phyloP scores from a whole-genome alignment of 2,113 vertebrate genomes.

The Craseonycteris thonglongyai region DNA sequence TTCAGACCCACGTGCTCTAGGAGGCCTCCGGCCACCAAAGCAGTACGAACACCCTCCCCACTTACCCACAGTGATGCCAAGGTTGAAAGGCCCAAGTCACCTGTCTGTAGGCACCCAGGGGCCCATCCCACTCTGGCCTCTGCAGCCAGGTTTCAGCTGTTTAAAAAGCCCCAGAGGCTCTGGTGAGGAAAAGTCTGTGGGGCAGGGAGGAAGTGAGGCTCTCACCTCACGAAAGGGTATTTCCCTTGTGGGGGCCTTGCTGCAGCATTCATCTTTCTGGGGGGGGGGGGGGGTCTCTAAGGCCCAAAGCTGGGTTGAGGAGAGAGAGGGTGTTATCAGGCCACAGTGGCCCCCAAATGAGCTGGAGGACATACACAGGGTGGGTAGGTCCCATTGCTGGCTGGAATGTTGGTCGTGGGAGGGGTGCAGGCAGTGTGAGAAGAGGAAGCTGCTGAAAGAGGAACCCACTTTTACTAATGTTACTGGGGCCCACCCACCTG shows the following conservation, averaged over 20 bases:
- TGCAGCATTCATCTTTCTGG: fast-evolving
- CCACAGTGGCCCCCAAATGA: neutral
- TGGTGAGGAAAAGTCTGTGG: neutral
- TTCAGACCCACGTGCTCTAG: neutral
- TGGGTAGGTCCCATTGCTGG: neutral
- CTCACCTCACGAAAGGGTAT: neutral
- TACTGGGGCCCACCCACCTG: neutral
- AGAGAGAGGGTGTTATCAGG: neutral
- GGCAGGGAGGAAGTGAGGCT: neutral
- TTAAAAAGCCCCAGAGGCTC: neutral
- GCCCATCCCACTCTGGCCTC: neutral
- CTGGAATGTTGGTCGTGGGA: neutral
- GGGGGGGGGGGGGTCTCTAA: neutral
- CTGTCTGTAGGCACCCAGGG: neutral
- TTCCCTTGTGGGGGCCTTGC: neutral
- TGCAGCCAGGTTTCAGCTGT: neutral
- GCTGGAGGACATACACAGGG: neutral
- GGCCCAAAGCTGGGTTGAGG: neutral
- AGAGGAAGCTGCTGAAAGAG: conserved; percentile 39
- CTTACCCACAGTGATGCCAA: neutral
- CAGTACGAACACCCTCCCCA: neutral
- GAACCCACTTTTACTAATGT: neutral
- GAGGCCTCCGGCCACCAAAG: neutral
- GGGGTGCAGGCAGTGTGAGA: neutral
- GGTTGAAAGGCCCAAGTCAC: neutral